Percentiles rank a stretch among this genome's conserved stretches.
Evolutionary conservation across 2,113 vertebrate species (phyloP).

Genomic region (Anguilla japonica): DNA sequence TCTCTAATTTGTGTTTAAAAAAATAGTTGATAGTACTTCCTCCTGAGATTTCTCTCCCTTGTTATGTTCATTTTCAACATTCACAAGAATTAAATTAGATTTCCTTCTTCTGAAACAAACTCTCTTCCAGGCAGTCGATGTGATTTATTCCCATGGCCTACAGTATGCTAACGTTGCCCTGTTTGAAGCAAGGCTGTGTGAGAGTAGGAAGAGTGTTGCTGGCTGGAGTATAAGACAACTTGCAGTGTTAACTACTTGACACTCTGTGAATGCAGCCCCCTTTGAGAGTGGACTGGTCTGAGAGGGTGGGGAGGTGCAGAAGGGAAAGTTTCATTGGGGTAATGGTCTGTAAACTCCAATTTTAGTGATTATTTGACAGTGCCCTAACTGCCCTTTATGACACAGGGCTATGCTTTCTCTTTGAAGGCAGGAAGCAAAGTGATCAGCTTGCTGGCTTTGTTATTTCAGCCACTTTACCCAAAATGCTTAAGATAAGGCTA

Average conservation of each 20-base stretch:
- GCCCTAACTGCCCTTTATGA: slow-evolving; percentile 9
- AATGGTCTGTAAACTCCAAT: slow-evolving; percentile 37
- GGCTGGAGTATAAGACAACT: no score
- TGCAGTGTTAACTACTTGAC: not conserved
- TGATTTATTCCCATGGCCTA: no score
- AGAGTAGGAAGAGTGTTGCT: not conserved
- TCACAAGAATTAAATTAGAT: no score
- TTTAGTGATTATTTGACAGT: slow-evolving; percentile 36
- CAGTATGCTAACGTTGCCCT: no score
- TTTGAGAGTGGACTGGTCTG: not conserved
- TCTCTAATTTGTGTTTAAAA: not conserved
- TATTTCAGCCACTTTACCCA: not conserved
- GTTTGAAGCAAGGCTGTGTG: no score
- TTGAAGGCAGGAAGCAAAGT: slow-evolving; percentile 7
- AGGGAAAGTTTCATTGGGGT: slow-evolving; percentile 33
- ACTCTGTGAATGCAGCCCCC: not conserved
- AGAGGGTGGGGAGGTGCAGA: slow-evolving; percentile 21
- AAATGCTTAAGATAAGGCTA: no score
- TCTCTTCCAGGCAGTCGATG: no score
- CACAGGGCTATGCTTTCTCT: not conserved
- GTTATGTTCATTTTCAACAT: no score
- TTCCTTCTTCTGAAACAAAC: no score
- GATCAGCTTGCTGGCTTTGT: not conserved
- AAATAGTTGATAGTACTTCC: no score
- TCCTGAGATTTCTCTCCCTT: no score